These are phyloP conservation scores for Andrena bucephala DNA, from an alignment of 2,888 invertebrate species.

Conservation along the genomic window DNA sequence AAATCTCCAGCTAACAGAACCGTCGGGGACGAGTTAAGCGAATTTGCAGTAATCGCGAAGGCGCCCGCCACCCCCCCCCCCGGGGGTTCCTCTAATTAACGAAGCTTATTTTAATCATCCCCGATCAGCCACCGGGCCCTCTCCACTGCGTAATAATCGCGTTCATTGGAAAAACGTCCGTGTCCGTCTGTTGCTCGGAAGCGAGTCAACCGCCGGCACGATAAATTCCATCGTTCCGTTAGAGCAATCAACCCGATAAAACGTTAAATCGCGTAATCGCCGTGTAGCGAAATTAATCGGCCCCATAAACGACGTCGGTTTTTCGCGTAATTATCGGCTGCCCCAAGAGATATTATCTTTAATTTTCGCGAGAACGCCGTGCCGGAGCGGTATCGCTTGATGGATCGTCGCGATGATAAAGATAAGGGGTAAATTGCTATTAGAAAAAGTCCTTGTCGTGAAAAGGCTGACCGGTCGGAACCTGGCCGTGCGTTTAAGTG, in stretches of 20 bases:
- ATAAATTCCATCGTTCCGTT: not conserved
- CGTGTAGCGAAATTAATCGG: constrained; percentile 12
- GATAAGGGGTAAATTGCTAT: constrained; percentile 55
- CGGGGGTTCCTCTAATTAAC: constrained; percentile 70
- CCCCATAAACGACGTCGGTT: not conserved
- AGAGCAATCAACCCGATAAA: not conserved
- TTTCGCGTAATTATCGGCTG: not conserved
- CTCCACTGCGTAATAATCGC: constrained; percentile 72
- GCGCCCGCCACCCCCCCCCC: constrained; percentile 16
- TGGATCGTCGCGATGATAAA: constrained; percentile 33
- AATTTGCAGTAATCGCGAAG: constrained; percentile 54
- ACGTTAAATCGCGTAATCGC: not conserved
- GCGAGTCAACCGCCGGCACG: not conserved
- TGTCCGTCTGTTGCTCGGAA: not conserved
- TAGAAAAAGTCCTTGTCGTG: constrained; percentile 43
- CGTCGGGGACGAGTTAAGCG: constrained; percentile 58
- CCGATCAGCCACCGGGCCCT: constrained; percentile 73
- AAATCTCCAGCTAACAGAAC: constrained; percentile 54
- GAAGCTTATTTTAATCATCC: constrained; percentile 80
- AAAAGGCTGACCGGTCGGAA: constrained; percentile 28
- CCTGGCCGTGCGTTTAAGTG: constrained; percentile 65
- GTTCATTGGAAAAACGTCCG: constrained; percentile 73
- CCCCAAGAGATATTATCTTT: constrained; percentile 10
- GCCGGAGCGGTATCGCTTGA: not conserved
- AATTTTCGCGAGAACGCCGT: constrained; percentile 10